Percentiles rank a stretch among this genome's conserved stretches.
These are phyloP conservation scores for Tachysurus vachellii DNA, from an alignment of 2,113 vertebrate genomes.

Conservation along the genomic window DNA sequence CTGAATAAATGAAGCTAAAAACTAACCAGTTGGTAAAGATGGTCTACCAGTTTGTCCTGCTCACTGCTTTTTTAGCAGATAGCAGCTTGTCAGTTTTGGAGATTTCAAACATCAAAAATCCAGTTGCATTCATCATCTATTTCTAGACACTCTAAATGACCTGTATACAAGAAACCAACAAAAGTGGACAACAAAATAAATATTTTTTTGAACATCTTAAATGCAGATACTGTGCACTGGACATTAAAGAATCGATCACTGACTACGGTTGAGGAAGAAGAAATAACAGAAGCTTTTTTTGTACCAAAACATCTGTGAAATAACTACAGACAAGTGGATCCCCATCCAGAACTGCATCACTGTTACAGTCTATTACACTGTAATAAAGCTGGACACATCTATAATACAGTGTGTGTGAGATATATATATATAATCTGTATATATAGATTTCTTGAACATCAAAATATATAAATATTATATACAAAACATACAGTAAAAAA, in stretches of 20 bases:
- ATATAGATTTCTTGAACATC: constrained; percentile 34
- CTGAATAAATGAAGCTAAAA: not conserved
- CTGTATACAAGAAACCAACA: not conserved
- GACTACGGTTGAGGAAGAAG: not conserved
- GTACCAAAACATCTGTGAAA: not conserved
- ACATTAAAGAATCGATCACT: not conserved
- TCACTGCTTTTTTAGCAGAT: not conserved
- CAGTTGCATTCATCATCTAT: no score
- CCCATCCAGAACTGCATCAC: not conserved
- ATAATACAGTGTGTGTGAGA: not conserved
- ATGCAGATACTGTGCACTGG: not conserved
- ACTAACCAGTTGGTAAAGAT: not conserved
- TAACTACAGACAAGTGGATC: not conserved
- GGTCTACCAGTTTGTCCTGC: not conserved
- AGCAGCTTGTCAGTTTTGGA: not conserved
- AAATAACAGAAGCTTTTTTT: not conserved
- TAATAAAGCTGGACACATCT: constrained; percentile 1
- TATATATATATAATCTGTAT: constrained; percentile 11
- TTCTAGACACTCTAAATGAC: not conserved
- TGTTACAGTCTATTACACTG: not conserved
- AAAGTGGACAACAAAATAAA: not conserved
- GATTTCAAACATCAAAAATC: not conserved
- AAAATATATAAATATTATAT: constrained; percentile 69
- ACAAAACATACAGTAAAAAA: constrained; percentile 61
- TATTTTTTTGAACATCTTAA: not conserved